Conservation (phyloP, 2,888 invertebrate species). For the Dascillus cervinus region DNA sequence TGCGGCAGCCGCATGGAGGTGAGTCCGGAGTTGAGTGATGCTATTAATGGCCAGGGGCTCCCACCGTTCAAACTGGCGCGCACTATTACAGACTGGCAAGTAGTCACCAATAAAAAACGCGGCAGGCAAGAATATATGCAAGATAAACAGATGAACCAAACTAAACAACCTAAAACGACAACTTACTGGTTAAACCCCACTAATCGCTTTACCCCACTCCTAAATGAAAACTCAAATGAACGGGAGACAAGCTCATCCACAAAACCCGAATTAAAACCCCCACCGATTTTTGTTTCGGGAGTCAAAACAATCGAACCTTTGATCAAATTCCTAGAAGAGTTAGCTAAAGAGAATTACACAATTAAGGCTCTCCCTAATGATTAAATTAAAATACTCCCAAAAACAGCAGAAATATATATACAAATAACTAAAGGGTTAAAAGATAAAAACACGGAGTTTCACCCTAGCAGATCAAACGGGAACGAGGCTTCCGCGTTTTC, state of each 20-base stretch:
- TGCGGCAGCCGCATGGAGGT: no score
- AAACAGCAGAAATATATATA: constrained; percentile 5
- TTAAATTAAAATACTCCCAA: constrained; percentile 6
- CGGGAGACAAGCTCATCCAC: constrained; percentile 1
- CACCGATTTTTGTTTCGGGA: constrained; percentile 4
- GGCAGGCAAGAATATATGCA: not conserved
- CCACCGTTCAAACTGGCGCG: no score
- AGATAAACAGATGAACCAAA: constrained; percentile 5
- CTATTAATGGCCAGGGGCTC: no score
- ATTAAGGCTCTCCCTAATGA: constrained; percentile 4
- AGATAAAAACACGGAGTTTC: constrained; percentile 5
- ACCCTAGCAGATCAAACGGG: constrained; percentile 4
- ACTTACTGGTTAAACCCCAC: constrained; percentile 5
- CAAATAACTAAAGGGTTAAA: constrained; percentile 6
- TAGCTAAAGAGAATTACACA: constrained; percentile 5
- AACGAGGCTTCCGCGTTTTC: constrained; percentile 7
- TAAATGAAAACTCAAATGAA: constrained; percentile 1
- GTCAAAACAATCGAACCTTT: constrained; percentile 3
- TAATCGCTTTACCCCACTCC: constrained; percentile 3
- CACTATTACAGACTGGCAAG: constrained; percentile 3
- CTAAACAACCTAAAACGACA: constrained; percentile 5
- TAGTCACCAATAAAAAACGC: constrained; percentile 4
- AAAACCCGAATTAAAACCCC: constrained; percentile 5
- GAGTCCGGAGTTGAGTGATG: no score
- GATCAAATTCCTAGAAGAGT: constrained; percentile 3